Evolutionary conservation across 2,888 invertebrate species (phyloP), one percentile per base, ranked within the genome.

Genomic region (Cyclophora punctaria): DNA sequence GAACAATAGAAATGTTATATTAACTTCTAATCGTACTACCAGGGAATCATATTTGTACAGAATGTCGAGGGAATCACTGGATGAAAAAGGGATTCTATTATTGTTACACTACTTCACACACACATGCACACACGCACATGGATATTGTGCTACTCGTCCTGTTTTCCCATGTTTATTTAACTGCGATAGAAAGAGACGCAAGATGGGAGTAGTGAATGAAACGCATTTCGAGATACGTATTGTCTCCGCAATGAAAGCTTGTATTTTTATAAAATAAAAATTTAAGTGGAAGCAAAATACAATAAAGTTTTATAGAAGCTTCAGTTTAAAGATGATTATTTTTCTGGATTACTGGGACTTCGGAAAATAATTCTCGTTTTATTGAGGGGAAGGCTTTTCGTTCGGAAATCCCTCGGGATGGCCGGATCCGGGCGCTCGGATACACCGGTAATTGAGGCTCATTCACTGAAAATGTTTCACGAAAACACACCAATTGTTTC

Each of bases 1-100:
- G 56, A 53, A 41, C 44, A 57, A 57, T 55, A 60, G 53, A 20
- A 20, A 56, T 41, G 45, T 46, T 58, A 57, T 57, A 61, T 53
- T 61, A 58, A 59, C 48, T 50, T 66, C 68, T 69, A 71, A 71
- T 64, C 77, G 57, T 46, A 53, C 55, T 76, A 84, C 81, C 61
- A 83, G 80, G 82, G 54, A 49, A 53, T 45, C 73, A 83, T 76
- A 64, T 67, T 55, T 55, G 50, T 55, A 56, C 56, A 71, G 67
- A 66, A 70, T 66, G 64, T 68, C 62, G 61, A 66, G 66, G 65
- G 66, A 62, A 57, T 64, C 64, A 56, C 58, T 57, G 57, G 55
- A 61, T 62, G 60, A 61, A 67, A 71, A 69, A 67, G 72, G 71
- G 67, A 65, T 56, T 62, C 59, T 52, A 56, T 37, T 37, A 37